Percentiles rank a stretch among this genome's conserved stretches.
These are phyloP conservation scores for Conopomorpha cramerella DNA, from an alignment of 1,140 invertebrate genomes.

Conservation along the genomic window DNA sequence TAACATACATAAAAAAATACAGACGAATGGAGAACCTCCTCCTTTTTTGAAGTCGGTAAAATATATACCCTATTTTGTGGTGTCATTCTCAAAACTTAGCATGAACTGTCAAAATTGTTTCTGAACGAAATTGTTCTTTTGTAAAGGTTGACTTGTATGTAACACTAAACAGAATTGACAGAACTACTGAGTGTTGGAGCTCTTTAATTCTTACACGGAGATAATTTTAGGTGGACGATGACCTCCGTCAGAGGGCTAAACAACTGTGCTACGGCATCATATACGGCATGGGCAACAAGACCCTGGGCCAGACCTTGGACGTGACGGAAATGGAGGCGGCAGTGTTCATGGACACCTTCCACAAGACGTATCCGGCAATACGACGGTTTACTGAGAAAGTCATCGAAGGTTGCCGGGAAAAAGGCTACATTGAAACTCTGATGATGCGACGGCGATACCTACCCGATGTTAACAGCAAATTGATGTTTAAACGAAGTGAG, in stretches of 20 bases:
- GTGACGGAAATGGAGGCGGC: conserved; percentile 82
- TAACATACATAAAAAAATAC: no score
- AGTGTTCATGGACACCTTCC: conserved; percentile 82
- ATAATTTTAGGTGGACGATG: conserved; percentile 66
- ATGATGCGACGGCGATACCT: conserved; percentile 78
- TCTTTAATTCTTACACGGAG: no score
- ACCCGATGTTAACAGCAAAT: conserved; percentile 73
- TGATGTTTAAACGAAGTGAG: conserved; percentile 59
- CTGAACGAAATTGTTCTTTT: no score
- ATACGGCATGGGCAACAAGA: conserved; percentile 93
- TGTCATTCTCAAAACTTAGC: no score
- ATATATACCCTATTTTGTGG: no score
- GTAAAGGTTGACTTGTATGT: no score
- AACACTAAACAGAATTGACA: no score
- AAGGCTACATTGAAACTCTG: conserved; percentile 86
- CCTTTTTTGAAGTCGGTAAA: no score
- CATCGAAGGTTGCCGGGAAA: conserved; percentile 69
- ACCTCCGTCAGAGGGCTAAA: conserved; percentile 85
- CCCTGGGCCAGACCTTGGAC: conserved; percentile 80
- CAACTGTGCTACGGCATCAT: conserved; percentile 97
- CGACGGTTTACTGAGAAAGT: conserved; percentile 69
- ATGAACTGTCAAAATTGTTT: no score
- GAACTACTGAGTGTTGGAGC: no score
- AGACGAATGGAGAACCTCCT: no score
- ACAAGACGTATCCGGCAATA: conserved; percentile 78